phyloP scores from a whole-genome alignment of 2,113 vertebrate genomes.

The Antigone vipio region DNA sequence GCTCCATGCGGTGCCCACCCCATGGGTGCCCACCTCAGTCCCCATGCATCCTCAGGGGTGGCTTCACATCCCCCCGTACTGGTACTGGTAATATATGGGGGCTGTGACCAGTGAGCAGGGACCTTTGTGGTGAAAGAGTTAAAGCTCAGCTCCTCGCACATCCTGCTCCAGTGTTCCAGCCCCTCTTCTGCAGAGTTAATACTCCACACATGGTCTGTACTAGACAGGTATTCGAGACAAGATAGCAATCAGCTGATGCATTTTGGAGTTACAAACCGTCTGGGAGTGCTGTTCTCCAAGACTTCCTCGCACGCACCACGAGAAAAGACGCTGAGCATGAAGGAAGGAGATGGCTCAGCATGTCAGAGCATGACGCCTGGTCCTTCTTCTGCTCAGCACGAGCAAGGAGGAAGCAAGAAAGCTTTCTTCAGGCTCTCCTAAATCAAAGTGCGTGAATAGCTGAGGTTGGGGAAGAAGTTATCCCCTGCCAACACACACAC shows the following conservation, averaged over 20 bases:
- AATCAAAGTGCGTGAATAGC: conserved; percentile 5
- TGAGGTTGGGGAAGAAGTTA: neutral
- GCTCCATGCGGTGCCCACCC: neutral
- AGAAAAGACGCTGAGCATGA: neutral
- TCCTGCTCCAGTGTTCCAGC: neutral
- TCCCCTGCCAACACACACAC: conserved; percentile 6
- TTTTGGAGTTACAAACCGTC: neutral
- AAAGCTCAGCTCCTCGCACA: neutral
- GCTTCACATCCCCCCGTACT: neutral
- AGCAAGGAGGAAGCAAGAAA: neutral
- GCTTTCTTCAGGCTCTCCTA: conserved; percentile 25
- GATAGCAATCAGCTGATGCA: conserved; percentile 1
- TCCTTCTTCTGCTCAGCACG: neutral
- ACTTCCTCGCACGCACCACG: neutral
- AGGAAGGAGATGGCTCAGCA: neutral
- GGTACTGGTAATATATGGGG: accelerated
- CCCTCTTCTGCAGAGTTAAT: neutral
- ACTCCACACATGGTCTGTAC: neutral
- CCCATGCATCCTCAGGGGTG: neutral
- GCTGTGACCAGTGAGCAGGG: neutral
- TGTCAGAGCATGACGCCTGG: neutral
- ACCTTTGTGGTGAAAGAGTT: neutral
- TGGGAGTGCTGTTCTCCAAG: neutral
- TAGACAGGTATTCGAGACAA: conserved; percentile 38
- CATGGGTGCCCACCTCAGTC: neutral